phyloP scores from a whole-genome alignment of 2,797 vertebrate genomes.

The Alectoris magna region DNA sequence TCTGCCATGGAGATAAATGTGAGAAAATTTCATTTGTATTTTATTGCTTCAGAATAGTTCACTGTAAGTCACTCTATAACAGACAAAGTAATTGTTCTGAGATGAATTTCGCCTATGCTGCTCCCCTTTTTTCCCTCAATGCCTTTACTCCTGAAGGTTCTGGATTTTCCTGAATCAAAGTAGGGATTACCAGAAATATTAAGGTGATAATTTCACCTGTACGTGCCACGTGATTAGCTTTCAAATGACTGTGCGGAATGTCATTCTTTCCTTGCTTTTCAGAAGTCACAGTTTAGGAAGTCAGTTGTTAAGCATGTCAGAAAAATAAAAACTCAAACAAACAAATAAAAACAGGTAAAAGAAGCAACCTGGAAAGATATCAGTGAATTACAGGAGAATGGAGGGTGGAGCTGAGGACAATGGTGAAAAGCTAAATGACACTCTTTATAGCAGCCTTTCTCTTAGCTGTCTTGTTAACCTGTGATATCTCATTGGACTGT shows the following conservation, averaged over 20 bases:
- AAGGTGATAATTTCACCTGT: background rate
- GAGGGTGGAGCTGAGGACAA: background rate
- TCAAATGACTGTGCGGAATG: background rate
- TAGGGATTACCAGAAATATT: background rate
- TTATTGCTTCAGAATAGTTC: slow-evolving; percentile 16
- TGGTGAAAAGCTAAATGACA: background rate
- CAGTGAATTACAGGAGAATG: background rate
- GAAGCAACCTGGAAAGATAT: background rate
- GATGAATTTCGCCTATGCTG: background rate
- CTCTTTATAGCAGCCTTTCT: background rate
- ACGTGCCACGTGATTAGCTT: background rate
- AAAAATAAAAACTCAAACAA: background rate
- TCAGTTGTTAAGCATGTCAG: background rate
- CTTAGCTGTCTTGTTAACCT: background rate
- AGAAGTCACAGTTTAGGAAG: background rate
- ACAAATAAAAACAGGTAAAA: background rate
- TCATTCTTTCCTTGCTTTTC: background rate
- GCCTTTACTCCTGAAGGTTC: background rate
- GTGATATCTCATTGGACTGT: background rate
- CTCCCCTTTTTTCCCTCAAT: background rate
- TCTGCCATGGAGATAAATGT: slow-evolving; percentile 17
- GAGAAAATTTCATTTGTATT: slow-evolving; percentile 38
- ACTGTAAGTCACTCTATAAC: background rate
- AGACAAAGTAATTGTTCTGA: background rate
- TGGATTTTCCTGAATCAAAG: background rate